A percentile compares a stretch with the other conserved stretches of the same genome.
Evolutionary conservation across 2,113 vertebrate genomes (phyloP).

Genomic region (Serinus canaria): DNA sequence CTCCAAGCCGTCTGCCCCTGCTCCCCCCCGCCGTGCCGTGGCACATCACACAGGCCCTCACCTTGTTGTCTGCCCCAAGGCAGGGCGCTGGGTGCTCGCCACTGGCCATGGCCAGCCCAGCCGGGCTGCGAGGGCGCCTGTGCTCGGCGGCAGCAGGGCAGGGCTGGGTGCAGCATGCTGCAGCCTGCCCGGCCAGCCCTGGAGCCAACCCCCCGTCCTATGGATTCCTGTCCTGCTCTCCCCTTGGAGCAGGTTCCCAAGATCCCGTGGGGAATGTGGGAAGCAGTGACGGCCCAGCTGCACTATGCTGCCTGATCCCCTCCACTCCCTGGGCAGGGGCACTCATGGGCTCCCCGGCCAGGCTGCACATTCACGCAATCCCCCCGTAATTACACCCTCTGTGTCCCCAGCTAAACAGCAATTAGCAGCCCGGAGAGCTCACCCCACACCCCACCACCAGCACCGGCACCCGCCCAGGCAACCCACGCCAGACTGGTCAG

Average conservation of each 20-base stretch:
- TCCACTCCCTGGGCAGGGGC: not conserved
- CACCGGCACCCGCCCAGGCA: constrained; percentile 28
- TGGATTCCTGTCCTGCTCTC: not conserved
- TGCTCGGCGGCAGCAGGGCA: not conserved
- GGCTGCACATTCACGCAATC: not conserved
- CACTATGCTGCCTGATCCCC: not conserved
- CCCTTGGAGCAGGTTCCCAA: not conserved
- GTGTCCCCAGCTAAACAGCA: constrained; percentile 40
- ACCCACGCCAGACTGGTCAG: not conserved
- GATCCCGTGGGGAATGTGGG: not conserved
- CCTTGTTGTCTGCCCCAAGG: not conserved
- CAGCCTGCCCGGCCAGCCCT: not conserved
- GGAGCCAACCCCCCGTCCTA: not conserved
- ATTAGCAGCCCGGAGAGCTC: not conserved
- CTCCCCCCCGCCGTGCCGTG: not conserved
- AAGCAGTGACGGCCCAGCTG: not conserved
- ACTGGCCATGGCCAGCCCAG: not conserved
- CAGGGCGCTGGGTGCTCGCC: not conserved
- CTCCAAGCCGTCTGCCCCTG: not conserved
- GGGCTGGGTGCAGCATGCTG: not conserved
- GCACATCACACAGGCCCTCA: not conserved
- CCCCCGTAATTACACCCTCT: constrained; percentile 35
- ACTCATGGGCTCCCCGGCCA: not conserved
- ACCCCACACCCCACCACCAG: constrained; percentile 7
- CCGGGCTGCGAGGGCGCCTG: not conserved